Evolutionary conservation across 2,888 invertebrate genomes (phyloP), one percentile per base, ranked within the genome.

Genomic region (Cryptophagus acutangulus): DNA sequence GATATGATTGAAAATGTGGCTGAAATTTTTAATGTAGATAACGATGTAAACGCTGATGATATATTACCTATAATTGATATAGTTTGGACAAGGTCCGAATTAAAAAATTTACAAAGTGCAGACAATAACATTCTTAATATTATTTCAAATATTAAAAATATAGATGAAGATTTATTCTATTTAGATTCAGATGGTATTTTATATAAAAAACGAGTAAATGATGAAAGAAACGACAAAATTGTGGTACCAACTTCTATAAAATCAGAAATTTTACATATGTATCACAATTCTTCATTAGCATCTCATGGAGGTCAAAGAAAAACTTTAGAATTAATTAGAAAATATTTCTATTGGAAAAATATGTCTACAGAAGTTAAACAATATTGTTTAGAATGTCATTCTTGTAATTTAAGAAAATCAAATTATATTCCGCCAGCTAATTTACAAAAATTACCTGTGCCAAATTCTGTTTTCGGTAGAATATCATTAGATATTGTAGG

Each of bases 291-390:
- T 14, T 46, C 48, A 2, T 40, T 51, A 5, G 45, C 49, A 12
- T 54, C 58, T n/a, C 62, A 63, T 45, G 51, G 44, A 18, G 59
- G 60, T 10, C 38, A 52, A n/a, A 46, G 57, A 9, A 53, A 55
- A 38, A 62, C 61, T 1, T 40, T 43, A 3, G 40, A 38, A n/a
- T 10, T 38, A 10, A 46, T 62, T 8, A 33, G 44, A 26, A 20
- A 41, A 28, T 26, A 43, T 15, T 59, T 51, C 41, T 56, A 48
- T 29, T 60, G 60, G 61, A 48, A 44, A 8, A 42, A 33, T 1
- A 47, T 61, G 42, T 41, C 29, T 8, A 38, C 30, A 16, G 53
- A 58, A 34, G 41, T 61, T 0, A 47, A 46, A 18, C 35, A 49
- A 4, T 61, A 45, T 29, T 41, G 54, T 1, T 37, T 30, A 16